These are phyloP conservation scores for Drosophila parvula DNA, from an alignment of 1,140 invertebrate genomes.

Conservation along the genomic window DNA sequence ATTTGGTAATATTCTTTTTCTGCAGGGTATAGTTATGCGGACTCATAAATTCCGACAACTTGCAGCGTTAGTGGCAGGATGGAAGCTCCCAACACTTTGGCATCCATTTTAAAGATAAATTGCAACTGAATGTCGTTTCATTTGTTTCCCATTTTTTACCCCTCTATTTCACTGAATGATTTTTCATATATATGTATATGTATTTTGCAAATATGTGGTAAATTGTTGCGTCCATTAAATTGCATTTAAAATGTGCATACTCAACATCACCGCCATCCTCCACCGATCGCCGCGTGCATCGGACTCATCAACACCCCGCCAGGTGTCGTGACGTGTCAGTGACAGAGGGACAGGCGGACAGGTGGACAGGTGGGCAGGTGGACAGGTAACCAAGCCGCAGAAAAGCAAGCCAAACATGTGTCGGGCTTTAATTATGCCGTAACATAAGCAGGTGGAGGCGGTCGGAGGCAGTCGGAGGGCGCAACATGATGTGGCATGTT, in stretches of 20 bases:
- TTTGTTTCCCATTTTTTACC: constrained; percentile 13
- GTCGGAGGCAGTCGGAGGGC: neutral
- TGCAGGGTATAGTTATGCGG: constrained; percentile 1
- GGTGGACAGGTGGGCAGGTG: neutral
- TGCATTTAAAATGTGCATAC: constrained; percentile 47
- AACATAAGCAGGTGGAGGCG: constrained; percentile 27
- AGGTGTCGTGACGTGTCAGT: constrained; percentile 48
- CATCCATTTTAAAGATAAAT: constrained; percentile 47
- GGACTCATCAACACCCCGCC: constrained; percentile 9
- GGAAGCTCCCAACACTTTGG: constrained; percentile 31
- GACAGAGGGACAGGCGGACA: constrained; percentile 7
- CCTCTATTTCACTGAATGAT: neutral
- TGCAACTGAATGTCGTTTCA: constrained; percentile 25
- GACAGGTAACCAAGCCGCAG: constrained; percentile 21
- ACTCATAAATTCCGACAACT: constrained; percentile 24
- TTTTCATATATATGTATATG: constrained; percentile 1
- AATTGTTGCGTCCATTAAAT: constrained; percentile 38
- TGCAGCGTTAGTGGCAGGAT: neutral
- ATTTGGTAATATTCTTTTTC: neutral
- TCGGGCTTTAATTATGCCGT: constrained; percentile 58
- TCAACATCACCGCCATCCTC: neutral
- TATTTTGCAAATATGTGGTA: constrained; percentile 2
- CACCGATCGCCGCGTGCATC: neutral
- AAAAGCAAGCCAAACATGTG: constrained; percentile 47
- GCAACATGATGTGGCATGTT: constrained; percentile 39